A percentile compares a stretch with the other conserved stretches of the same genome.
Conservation (phyloP, 2,113 vertebrate species). For the Podarcis cretensis region DNA sequence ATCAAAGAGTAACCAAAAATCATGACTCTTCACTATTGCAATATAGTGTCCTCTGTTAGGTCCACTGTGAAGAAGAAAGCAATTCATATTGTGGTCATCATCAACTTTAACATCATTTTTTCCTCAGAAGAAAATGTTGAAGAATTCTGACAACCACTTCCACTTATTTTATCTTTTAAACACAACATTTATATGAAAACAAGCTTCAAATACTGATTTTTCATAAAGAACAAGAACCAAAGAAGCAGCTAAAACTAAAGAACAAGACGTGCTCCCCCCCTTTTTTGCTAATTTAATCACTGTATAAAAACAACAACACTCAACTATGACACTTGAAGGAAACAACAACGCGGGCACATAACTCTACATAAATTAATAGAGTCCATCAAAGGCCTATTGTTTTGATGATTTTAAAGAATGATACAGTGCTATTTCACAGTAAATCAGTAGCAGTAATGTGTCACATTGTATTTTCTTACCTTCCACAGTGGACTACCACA, state of each 20-base stretch:
- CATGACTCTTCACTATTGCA: constrained; percentile 89
- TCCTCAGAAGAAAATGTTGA: not conserved
- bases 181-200: not conserved
- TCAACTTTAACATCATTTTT: not conserved
- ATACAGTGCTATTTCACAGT: not conserved
- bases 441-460: not conserved
- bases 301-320: not conserved
- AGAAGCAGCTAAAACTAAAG: too few relatives aligned
- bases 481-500: constrained; percentile 88
- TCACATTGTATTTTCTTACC: constrained; percentile 65
- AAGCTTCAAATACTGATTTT: not conserved
- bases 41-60: constrained; percentile 89
- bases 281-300: not conserved
- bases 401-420: not conserved
- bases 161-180: not conserved
- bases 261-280: not conserved
- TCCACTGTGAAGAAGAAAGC: constrained; percentile 71
- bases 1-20: constrained; percentile 88
- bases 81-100: not conserved
- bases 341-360: not conserved
- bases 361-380: not conserved
- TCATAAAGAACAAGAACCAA: too few relatives aligned
- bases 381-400: not conserved
- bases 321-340: too few relatives aligned
- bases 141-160: not conserved